Evolutionary conservation across 1,140 invertebrate genomes (phyloP).

Genomic region (Pogonomyrmex barbatus): DNA sequence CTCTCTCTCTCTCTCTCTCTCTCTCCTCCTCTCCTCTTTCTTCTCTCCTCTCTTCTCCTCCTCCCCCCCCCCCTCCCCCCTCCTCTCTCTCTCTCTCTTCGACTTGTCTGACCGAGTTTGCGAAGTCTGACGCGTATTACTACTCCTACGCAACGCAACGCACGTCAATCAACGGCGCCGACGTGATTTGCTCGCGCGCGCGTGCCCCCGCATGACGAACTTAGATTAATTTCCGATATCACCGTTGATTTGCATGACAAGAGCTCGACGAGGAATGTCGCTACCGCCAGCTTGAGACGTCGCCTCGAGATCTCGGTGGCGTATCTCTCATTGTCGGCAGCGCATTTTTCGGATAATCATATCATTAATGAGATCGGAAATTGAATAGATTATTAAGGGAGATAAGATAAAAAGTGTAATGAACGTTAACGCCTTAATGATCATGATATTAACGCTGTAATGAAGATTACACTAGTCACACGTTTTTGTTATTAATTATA

Average conservation of each 20-base stretch:
- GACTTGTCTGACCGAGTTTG: slow-evolving; percentile 2
- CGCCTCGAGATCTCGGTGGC: neutral
- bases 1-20: slow-evolving; percentile 5
- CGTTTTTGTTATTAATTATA: neutral
- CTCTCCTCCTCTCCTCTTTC: neutral
- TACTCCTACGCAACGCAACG: slow-evolving; percentile 16
- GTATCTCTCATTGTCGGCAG: neutral
- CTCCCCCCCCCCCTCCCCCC: too few relatives aligned
- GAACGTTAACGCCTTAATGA: neutral
- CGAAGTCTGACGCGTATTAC: slow-evolving; percentile 38
- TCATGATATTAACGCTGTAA: neutral
- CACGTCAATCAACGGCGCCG: slow-evolving; percentile 31
- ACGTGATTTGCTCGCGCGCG: neutral
- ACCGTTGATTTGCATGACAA: slow-evolving; percentile 39
- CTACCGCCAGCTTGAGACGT: neutral
- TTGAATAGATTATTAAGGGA: neutral
- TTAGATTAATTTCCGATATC: slow-evolving; percentile 40
- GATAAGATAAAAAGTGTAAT: neutral
- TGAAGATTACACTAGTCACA: neutral
- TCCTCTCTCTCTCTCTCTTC: neutral
- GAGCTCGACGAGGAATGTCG: neutral
- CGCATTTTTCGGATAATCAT: neutral
- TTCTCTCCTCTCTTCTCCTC: too few relatives aligned
- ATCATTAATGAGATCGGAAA: neutral
- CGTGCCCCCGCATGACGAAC: slow-evolving; percentile 38